Conservation (phyloP, 2,888 invertebrate genomes). For the Meandrusa payeni region DNA sequence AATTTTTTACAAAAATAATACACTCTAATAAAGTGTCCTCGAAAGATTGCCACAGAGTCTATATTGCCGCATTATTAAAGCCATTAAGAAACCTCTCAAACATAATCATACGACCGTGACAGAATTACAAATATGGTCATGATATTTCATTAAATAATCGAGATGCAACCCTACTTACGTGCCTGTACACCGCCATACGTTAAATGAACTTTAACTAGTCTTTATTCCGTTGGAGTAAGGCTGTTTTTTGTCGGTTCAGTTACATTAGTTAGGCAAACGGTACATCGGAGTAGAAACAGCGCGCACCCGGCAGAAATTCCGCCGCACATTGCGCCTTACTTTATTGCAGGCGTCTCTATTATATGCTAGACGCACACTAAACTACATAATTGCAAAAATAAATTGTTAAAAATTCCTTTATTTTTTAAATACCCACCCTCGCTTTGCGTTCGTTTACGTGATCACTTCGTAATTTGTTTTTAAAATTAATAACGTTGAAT, state of each 20-base stretch:
- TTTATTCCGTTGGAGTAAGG: constrained; percentile 6
- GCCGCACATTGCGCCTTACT: constrained; percentile 22
- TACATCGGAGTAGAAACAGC: constrained; percentile 10
- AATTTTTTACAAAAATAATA: background rate
- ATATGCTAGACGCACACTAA: constrained; percentile 13
- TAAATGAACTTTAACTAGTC: background rate
- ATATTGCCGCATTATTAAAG: background rate
- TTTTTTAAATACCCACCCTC: too few relatives aligned
- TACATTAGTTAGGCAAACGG: constrained; percentile 13
- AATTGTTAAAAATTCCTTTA: background rate
- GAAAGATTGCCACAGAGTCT: background rate
- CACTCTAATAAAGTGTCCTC: background rate
- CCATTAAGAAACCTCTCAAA: constrained; percentile 7
- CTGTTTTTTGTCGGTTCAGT: constrained; percentile 4
- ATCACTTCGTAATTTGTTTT: too few relatives aligned
- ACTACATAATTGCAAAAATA: background rate
- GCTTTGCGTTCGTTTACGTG: too few relatives aligned
- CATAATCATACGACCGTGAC: background rate
- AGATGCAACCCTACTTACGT: constrained; percentile 16
- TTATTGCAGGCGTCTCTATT: constrained; percentile 23
- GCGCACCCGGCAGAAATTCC: constrained; percentile 24
- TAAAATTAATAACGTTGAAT: too few relatives aligned
- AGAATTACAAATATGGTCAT: constrained; percentile 5
- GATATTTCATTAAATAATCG: constrained; percentile 16
- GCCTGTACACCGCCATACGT: constrained; percentile 2